A percentile compares a stretch with the other conserved stretches of the same genome.
Conservation (phyloP, 2,888 invertebrate genomes). For the Apotomis capreana region DNA sequence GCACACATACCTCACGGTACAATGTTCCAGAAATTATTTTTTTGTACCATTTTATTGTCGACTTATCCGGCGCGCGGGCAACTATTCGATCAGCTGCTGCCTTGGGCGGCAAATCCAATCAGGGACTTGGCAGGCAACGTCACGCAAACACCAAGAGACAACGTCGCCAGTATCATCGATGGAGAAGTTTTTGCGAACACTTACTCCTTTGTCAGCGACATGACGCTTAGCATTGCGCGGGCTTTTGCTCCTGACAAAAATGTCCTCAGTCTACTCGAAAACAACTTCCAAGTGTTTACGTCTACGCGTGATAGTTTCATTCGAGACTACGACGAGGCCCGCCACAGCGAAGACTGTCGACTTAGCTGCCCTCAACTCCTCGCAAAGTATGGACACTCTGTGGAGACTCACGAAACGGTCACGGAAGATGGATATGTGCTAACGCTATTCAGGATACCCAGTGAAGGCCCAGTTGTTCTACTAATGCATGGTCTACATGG, state of each 20-base stretch:
- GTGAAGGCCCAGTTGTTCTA: constrained; percentile 60
- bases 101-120: neutral
- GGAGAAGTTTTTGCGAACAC: constrained; percentile 10
- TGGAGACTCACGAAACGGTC: constrained; percentile 57
- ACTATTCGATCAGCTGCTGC: neutral
- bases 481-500: constrained; percentile 70
- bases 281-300: constrained; percentile 44
- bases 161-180: neutral
- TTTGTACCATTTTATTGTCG: neutral
- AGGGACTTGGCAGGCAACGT: neutral
- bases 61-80: neutral
- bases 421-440: constrained; percentile 67
- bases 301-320: neutral
- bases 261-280: constrained; percentile 48
- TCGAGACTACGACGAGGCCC: constrained; percentile 51
- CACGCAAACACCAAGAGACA: neutral
- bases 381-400: constrained; percentile 59
- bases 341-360: constrained; percentile 57
- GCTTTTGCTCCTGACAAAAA: constrained; percentile 45
- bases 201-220: neutral
- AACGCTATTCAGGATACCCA: constrained; percentile 61
- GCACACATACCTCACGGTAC: neutral
- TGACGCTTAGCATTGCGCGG: neutral
- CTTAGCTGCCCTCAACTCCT: constrained; percentile 55
- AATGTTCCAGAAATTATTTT: constrained; percentile 3